These are phyloP conservation scores for Anthrax anthrax DNA, from an alignment of 2,888 invertebrate species.

Conservation along the genomic window DNA sequence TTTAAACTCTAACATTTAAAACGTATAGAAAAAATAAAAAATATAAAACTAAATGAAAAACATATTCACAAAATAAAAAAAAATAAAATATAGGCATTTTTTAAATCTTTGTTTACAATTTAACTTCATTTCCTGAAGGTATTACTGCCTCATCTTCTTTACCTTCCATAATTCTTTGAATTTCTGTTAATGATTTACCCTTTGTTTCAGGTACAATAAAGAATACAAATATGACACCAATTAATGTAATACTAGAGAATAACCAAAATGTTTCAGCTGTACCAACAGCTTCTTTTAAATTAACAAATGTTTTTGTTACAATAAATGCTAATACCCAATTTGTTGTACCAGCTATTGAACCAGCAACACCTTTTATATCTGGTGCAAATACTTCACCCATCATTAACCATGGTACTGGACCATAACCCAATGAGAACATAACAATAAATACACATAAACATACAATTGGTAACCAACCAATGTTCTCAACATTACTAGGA, in stretches of 20 bases:
- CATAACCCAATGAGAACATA: constrained; percentile 70
- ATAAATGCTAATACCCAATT: constrained; percentile 73
- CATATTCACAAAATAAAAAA: too few relatives aligned
- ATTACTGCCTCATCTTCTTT: not conserved
- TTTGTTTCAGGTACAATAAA: constrained; percentile 45
- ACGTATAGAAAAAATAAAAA: constrained; percentile 8
- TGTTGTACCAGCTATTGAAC: constrained; percentile 62
- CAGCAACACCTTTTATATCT: constrained; percentile 61
- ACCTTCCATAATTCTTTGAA: constrained; percentile 25
- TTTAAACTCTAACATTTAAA: too few relatives aligned
- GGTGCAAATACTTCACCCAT: constrained; percentile 67
- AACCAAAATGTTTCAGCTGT: constrained; percentile 57
- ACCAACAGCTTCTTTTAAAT: constrained; percentile 42
- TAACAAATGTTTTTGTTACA: constrained; percentile 57
- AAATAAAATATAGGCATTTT: too few relatives aligned
- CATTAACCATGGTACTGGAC: constrained; percentile 68
- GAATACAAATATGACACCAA: constrained; percentile 53
- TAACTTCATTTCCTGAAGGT: not conserved
- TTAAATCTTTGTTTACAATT: not conserved
- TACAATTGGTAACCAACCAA: constrained; percentile 61
- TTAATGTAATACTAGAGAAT: constrained; percentile 49
- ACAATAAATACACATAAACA: constrained; percentile 63
- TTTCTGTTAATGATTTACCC: constrained; percentile 32
- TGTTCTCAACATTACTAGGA: constrained; percentile 32
- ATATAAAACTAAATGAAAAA: constrained; percentile 16